phyloP scores from a whole-genome alignment of 2,888 invertebrate genomes.

The Tortricodes alternella region DNA sequence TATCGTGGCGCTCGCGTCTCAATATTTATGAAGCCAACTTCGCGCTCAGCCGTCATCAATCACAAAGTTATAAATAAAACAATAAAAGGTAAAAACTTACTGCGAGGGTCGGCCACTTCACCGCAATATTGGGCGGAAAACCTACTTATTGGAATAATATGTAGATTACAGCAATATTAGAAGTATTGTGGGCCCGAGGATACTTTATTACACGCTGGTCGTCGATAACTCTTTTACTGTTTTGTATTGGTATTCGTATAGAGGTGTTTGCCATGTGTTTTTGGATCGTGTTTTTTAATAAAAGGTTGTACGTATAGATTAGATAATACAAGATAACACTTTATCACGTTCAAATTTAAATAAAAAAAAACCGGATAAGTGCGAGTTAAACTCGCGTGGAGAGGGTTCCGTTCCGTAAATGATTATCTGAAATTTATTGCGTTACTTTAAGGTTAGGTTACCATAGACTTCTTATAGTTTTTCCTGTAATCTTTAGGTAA shows the following conservation, averaged over 20 bases:
- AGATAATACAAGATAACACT: no score
- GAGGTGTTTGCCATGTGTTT: not conserved
- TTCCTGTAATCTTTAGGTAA: no score
- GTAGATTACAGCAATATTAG: conserved; percentile 78
- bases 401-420: no score
- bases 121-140: conserved; percentile 75
- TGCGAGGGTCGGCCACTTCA: conserved; percentile 68
- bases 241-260: conserved; percentile 6
- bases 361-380: no score
- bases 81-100: conserved; percentile 81
- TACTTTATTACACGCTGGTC: conserved; percentile 57
- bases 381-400: no score
- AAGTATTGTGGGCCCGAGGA: conserved; percentile 63
- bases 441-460: no score
- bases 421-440: no score
- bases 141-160: conserved; percentile 82
- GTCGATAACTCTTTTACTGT: conserved; percentile 56
- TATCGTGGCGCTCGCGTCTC: conserved; percentile 70
- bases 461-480: no score
- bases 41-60: conserved; percentile 76
- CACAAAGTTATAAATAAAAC: conserved; percentile 83
- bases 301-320: no score
- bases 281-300: no score
- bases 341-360: no score
- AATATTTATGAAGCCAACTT: conserved; percentile 80